A percentile compares a stretch with the other conserved stretches of the same genome.
phyloP scores from a whole-genome alignment of 1,140 invertebrate species.

The Aphis gossypii region DNA sequence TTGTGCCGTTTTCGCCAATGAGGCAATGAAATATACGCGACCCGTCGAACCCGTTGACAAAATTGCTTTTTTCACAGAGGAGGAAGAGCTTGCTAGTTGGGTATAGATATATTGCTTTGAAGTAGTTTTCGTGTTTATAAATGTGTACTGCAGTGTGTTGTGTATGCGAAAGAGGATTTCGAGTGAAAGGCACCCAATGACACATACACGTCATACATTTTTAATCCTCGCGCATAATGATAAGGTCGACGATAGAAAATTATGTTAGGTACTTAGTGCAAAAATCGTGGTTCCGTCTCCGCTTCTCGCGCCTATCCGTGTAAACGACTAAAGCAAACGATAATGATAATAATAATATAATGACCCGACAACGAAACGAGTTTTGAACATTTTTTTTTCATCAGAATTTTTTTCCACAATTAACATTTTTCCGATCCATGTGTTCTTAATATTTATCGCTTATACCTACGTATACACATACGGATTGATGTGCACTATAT shows the following conservation, averaged over 20 bases:
- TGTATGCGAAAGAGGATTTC: neutral
- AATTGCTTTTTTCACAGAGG: neutral
- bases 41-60: neutral
- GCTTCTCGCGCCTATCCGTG: neutral
- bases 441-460: neutral
- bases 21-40: neutral
- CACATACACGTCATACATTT: neutral
- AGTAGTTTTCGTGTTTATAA: neutral
- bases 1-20: neutral
- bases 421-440: neutral
- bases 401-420: neutral
- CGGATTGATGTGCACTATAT: neutral
- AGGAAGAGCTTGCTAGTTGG: neutral
- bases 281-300: neutral
- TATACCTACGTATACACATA: neutral
- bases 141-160: neutral
- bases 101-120: neutral
- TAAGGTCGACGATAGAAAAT: neutral
- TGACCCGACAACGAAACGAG: neutral
- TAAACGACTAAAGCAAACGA: neutral
- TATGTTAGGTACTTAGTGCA: neutral
- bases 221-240: neutral
- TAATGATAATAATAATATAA: neutral
- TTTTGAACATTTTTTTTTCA: slow-evolving; percentile 10
- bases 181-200: slow-evolving; percentile 17